A percentile compares a stretch with the other conserved stretches of the same genome.
These are phyloP conservation scores for Drosophila picticornis DNA, from an alignment of 2,888 invertebrate species.

Conservation along the genomic window DNA sequence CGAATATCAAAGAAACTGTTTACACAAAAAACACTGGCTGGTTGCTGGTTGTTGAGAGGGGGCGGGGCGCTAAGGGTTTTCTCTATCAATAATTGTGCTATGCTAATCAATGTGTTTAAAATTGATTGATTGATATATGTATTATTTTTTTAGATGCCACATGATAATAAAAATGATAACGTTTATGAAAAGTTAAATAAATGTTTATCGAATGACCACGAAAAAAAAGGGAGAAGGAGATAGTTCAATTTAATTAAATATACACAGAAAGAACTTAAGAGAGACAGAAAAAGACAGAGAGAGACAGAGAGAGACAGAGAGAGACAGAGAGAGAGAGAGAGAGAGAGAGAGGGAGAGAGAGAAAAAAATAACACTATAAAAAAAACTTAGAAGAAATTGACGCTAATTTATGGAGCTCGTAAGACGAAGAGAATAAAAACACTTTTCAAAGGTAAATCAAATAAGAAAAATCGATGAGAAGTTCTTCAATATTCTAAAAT, in stretches of 20 bases:
- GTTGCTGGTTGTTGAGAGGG: not conserved
- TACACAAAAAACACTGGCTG: not conserved
- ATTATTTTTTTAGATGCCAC: conserved; percentile 16
- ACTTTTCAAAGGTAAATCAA: not conserved
- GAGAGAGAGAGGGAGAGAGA: too few relatives aligned
- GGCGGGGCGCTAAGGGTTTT: not conserved
- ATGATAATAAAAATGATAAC: conserved; percentile 38
- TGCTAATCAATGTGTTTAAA: conserved; percentile 55
- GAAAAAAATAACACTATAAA: too few relatives aligned
- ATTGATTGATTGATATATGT: conserved; percentile 44
- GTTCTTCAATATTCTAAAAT: not conserved
- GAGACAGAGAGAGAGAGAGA: not conserved
- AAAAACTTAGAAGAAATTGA: not conserved
- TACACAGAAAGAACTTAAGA: not conserved
- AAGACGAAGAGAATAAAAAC: conserved; percentile 1
- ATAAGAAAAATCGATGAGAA: not conserved
- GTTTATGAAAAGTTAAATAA: conserved; percentile 22
- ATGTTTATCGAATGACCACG: conserved; percentile 8
- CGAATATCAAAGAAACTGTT: conserved; percentile 10
- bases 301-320: not conserved
- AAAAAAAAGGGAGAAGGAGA: not conserved
- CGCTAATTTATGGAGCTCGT: conserved; percentile 6
- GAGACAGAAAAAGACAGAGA: not conserved
- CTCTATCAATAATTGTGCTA: conserved; percentile 23
- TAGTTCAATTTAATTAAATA: conserved; percentile 3